A percentile compares a stretch with the other conserved stretches of the same genome.
phyloP scores from a whole-genome alignment of 2,888 invertebrate species.

The Agrilus mali region DNA sequence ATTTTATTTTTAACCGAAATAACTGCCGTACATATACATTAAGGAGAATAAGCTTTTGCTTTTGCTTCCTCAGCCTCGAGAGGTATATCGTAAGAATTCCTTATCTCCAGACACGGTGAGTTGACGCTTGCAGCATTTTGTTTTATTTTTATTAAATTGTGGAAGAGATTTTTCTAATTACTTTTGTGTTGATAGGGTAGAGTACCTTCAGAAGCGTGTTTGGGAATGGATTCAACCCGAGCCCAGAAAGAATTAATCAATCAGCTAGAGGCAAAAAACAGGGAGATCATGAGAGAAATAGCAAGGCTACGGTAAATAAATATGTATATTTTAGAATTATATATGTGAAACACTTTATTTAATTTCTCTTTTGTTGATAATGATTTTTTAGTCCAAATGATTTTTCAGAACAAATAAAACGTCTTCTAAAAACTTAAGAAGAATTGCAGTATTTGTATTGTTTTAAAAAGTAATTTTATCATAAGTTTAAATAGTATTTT shows the following conservation, averaged over 20 bases:
- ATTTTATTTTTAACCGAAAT: not conserved
- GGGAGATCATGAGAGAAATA: slow-evolving; percentile 93
- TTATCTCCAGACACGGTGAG: slow-evolving; percentile 50
- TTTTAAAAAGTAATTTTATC: too few relatives aligned
- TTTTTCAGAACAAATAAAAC: too few relatives aligned
- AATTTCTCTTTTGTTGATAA: slow-evolving; percentile 10
- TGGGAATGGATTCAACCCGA: slow-evolving; percentile 75
- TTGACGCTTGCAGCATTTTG: slow-evolving; percentile 18
- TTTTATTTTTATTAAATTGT: not conserved
- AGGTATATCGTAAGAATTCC: slow-evolving; percentile 44
- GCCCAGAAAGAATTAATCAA: slow-evolving; percentile 85
- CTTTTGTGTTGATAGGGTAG: slow-evolving; percentile 34
- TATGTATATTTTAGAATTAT: slow-evolving; percentile 17
- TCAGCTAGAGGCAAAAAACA: slow-evolving; percentile 87
- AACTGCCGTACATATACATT: too few relatives aligned
- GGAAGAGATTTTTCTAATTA: not conserved
- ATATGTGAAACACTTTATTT: too few relatives aligned
- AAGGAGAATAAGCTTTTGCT: slow-evolving; percentile 27
- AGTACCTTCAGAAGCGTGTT: slow-evolving; percentile 60
- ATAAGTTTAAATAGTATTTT: not conserved
- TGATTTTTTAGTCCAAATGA: not conserved
- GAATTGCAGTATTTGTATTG: too few relatives aligned
- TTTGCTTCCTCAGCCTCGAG: slow-evolving; percentile 40
- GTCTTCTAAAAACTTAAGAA: too few relatives aligned
- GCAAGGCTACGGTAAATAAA: slow-evolving; percentile 59